Evolutionary conservation across 2,888 invertebrate species (phyloP).

Genomic region (Cybosia mesomella): DNA sequence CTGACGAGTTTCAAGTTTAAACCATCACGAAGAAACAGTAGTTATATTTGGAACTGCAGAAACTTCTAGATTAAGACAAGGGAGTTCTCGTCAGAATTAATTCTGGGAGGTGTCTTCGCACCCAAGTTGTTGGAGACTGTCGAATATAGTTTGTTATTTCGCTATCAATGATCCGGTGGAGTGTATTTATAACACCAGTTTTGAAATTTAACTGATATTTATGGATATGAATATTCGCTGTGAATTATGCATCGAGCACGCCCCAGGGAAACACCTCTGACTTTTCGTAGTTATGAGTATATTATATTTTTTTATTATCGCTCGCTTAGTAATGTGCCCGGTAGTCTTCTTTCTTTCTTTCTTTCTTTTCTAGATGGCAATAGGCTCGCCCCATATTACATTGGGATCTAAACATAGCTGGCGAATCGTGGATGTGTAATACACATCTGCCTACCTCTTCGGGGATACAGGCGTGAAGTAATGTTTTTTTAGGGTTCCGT

Average conservation of each 20-base stretch:
- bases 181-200: background rate
- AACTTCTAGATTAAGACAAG: background rate
- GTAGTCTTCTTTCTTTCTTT: no score
- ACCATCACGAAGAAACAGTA: conserved; percentile 1
- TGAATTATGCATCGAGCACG: background rate
- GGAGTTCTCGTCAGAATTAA: background rate
- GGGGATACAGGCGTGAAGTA: no score
- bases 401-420: no score
- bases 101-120: background rate
- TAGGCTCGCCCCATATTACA: no score
- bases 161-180: background rate
- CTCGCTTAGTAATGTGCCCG: no score
- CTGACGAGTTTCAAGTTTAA: background rate
- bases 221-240: background rate
- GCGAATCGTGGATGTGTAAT: no score
- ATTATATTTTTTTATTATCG: no score
- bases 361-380: no score
- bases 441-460: no score
- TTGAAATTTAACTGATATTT: background rate
- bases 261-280: no score
- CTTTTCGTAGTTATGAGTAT: no score
- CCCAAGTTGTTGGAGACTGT: background rate
- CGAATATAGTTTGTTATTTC: background rate
- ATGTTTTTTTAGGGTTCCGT: no score
- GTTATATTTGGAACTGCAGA: background rate